phyloP scores from a whole-genome alignment of 2,888 invertebrate species.

The Anthophora plumipes region DNA sequence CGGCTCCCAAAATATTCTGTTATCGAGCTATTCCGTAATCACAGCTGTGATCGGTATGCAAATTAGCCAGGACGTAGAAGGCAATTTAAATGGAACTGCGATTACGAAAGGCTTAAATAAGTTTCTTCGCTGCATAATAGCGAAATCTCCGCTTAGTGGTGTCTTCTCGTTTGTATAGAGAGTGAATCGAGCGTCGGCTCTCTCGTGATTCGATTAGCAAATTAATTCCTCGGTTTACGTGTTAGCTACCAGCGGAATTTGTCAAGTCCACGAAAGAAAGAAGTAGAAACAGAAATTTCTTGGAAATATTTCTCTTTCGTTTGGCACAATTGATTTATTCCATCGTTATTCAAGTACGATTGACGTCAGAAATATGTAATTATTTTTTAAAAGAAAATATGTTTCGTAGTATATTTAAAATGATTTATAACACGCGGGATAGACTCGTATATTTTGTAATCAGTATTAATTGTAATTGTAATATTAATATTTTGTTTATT shows the following conservation, averaged over 20 bases:
- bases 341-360: neutral
- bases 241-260: neutral
- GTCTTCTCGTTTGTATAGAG: neutral
- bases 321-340: neutral
- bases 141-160: slow-evolving; percentile 26
- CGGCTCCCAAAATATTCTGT: neutral
- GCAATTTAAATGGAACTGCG: slow-evolving; percentile 43
- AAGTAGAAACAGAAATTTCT: neutral
- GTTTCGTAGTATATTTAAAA: neutral
- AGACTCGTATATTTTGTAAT: neutral
- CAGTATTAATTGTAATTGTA: neutral
- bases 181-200: slow-evolving; percentile 21
- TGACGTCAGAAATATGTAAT: neutral
- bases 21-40: slow-evolving; percentile 8
- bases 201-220: slow-evolving; percentile 43
- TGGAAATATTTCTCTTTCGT: neutral
- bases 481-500: neutral
- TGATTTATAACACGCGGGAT: neutral
- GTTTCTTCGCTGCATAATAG: slow-evolving; percentile 36
- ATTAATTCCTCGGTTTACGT: slow-evolving; percentile 23
- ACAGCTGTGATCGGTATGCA: slow-evolving; percentile 30
- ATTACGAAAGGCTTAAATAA: slow-evolving; percentile 38
- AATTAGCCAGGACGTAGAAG: slow-evolving; percentile 1
- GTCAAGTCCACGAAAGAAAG: neutral
- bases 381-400: too few species aligned